Conservation (phyloP, 2,888 invertebrate genomes). For the Agonum fuliginosum region DNA sequence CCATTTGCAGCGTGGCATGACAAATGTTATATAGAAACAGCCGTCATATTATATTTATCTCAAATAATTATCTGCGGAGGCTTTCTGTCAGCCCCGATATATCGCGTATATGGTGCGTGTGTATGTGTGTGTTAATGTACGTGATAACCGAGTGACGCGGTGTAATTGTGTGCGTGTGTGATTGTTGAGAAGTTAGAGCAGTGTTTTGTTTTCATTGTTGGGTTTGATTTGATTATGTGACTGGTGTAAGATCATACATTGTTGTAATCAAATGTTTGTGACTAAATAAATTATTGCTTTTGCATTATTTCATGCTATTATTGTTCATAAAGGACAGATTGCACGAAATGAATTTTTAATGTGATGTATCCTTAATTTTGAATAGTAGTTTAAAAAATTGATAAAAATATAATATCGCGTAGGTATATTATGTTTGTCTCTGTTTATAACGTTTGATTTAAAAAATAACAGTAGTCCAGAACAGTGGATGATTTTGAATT, state of each 20-base stretch:
- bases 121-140: slow-evolving; percentile 33
- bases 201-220: slow-evolving; percentile 41
- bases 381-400: too few relatives aligned
- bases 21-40: slow-evolving; percentile 59
- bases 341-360: too few relatives aligned
- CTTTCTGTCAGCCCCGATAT: slow-evolving; percentile 57
- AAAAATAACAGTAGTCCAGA: too few relatives aligned
- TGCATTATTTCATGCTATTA: background rate
- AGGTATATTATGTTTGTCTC: too few relatives aligned
- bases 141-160: slow-evolving; percentile 19
- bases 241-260: slow-evolving; percentile 12
- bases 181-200: slow-evolving; percentile 5
- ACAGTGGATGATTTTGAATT: too few relatives aligned
- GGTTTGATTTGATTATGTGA: background rate
- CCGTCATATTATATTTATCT: slow-evolving; percentile 59
- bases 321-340: too few relatives aligned
- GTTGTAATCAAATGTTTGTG: background rate
- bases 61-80: slow-evolving; percentile 58
- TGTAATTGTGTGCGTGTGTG: background rate
- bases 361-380: too few relatives aligned
- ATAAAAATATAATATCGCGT: too few relatives aligned
- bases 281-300: background rate
- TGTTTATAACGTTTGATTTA: too few relatives aligned
- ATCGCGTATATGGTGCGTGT: slow-evolving; percentile 17
- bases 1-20: slow-evolving; percentile 56